phyloP scores from a whole-genome alignment of 2,797 vertebrate species.

The Sebastes goodei region DNA sequence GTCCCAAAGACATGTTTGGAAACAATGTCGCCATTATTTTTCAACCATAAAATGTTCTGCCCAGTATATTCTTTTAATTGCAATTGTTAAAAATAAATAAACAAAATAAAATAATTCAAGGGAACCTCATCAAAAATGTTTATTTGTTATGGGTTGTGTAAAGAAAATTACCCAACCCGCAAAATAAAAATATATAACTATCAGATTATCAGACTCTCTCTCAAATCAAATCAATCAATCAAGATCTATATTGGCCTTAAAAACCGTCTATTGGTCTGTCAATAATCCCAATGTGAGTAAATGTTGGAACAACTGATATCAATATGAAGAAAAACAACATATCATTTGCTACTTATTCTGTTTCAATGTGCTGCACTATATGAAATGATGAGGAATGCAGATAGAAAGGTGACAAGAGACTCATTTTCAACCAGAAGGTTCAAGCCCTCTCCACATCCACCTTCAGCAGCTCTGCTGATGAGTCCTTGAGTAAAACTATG shows the following conservation, averaged over 20 bases:
- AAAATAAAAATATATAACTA: not conserved
- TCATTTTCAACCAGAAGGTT: not conserved
- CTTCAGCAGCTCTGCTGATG: conserved; percentile 14
- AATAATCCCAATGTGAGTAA: not conserved
- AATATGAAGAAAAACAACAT: not conserved
- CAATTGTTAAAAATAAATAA: not conserved
- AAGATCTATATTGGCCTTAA: not conserved
- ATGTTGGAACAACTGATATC: not conserved
- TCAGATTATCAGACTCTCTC: not conserved
- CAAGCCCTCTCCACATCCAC: not conserved
- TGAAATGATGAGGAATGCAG: not conserved
- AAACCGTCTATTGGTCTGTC: not conserved
- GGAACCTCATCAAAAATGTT: no score
- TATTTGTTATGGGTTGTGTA: not conserved
- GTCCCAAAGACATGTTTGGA: not conserved
- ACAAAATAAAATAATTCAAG: no score
- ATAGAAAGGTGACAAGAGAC: not conserved
- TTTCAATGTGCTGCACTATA: not conserved
- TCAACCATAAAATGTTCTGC: not conserved
- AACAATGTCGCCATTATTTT: not conserved
- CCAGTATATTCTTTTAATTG: not conserved
- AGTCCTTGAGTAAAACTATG: conserved; percentile 24
- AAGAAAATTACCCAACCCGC: not conserved
- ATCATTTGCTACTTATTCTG: not conserved
- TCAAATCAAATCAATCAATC: not conserved